Base-by-base conservation (phyloP, 30 jellyfish, hydroid and myxozoan genomes). In the Clytia hemisphaerica region DNA sequence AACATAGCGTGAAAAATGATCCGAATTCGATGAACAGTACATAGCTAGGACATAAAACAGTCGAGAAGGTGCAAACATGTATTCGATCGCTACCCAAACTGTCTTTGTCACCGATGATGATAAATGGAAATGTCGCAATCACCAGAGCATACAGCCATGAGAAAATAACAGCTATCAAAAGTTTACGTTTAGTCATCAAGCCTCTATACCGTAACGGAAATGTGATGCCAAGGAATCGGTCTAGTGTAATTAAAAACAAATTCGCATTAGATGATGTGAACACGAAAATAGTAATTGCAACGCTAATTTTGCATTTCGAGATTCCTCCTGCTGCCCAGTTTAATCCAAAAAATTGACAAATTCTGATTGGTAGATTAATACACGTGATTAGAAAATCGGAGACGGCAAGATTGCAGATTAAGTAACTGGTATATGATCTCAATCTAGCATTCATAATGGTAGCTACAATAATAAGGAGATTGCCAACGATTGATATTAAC, bases 361-460 rank as follows among this genome's bases (percentile, higher is more conserved):
- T 76, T 14, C 83, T 67, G 0, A 78, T 63, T 27, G 93, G 53
- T 45, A 65, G 50, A 14, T 76, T 55, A 40, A 77, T 64, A 0
- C 49, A 26, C 9, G 92, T 58, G 9, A 77, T 77, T 15, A 77
- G 37, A 22, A 78, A 45, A 54, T 78, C 93, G n/a, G 93, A 55
- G 6, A 60, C 45, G 5, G 93, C 93, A 18, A 78, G 54, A 46
- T 78, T 78, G 58, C 68, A 28, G 36, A 78, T 78, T 29, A 78
- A 65, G 50, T 61, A 22, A 45, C 69, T 83, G 0, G 93, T 69
- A 53, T 78, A 31, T 28, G 36, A 57, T 29, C 93, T 71, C 29
- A 78, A 54, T 35, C 49, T 58, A 28, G 58, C 69, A 44, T 78
- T 78, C 59, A 61, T 27, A 7, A 68, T 10, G 2, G 93, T 77